Evolutionary conservation across 2,797 vertebrate genomes (phyloP), one percentile per base, ranked within the genome.

Genomic region (Crypturellus tataupa): DNA sequence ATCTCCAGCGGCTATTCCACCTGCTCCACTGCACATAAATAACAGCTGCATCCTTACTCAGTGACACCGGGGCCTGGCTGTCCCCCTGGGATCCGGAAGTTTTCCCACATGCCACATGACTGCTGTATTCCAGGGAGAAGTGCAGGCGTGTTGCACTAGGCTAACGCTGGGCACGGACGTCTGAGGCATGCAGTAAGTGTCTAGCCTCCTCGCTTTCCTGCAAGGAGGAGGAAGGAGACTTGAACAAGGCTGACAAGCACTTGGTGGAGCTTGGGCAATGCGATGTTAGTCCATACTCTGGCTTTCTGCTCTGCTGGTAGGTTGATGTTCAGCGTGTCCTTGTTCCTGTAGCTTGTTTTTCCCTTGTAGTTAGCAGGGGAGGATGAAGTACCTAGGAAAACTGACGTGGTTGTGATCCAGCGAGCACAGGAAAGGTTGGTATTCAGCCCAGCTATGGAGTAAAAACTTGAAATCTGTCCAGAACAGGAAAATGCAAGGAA

Each of bases 311-410:
- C 1, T 6, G 18, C 85, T 51, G 63, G 29, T 51, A 70, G 29
- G 25, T 6, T 80, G 42, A 4, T 1, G 6, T 51, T 77, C 3
- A 2, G 17, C 0, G 0, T 63, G 23, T 35, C 29, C 33, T 64
- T 1, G 0, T 56, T 78, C 35, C 80, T 60, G 31, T 58, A 71
- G 33, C 27, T 81, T 62, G 13, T 37, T 79, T 93, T 76, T 46
- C 40, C 59, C 27, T 2, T 13, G 11, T 65, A 25, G 35, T 70
- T 55, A 53, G 44, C 31, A 37, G 9, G 42, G 19, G 27, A 65
- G 44, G 11, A 51, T 79, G 83, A 76, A 91, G 33, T 40, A 71
- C 18, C 29, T 14, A 39, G 60, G 16, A 60, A 77, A 73, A 82
- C 49, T 23, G 42, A 67, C 68, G 23, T 7, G 8, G 7, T 69